Evolutionary conservation across 1,140 invertebrate species (phyloP), one percentile per base, ranked within the genome.

Genomic region (Panagrolaimus sp.): DNA sequence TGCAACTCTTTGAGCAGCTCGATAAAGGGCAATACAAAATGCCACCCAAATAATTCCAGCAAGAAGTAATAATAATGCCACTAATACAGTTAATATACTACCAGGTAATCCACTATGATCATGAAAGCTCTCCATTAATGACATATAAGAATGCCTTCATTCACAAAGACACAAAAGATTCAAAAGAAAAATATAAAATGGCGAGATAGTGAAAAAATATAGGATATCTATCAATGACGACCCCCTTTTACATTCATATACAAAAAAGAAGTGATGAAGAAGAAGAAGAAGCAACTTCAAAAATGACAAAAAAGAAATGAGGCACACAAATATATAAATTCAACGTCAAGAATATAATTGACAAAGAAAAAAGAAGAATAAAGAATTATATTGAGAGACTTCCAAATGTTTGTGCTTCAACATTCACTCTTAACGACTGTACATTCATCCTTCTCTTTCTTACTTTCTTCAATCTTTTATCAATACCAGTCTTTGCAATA

Each of bases 391-490:
- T 52, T 24, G 26, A 21, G 52, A 58, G 52, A 10, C 52, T 38
- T 38, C 32, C 21, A 28, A 58, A 58, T 58, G 52, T 58, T 58
- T 58, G 52, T 26, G 52, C 52, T 58, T 58, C 21, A 58, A 21
- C 28, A 26, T 58, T 38, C 32, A 2, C 32, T 38, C 32, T 38
- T 38, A 38, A 38, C 52, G 21, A 21, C 52, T 58, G 52, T 58
- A 58, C 52, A 58, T 58, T 58, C 52, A 58, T 58, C 52, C 52
- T 58, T 24, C n/a, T n/a, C n/a, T n/a, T n/a, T n/a, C 32, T 38
- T 7, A 4, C 32, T 38, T 7, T 38, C 32, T 38, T 38, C 32
- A 38, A 58, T 28, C 52, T 21, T 58, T 58, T 58, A 58, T 58
- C 52, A 58, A 58, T 58, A 21, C 52, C 28, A 28, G 52, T 58